Conservation (phyloP, 2,888 invertebrate species). For the Amblyjoppa fuscipennis region DNA sequence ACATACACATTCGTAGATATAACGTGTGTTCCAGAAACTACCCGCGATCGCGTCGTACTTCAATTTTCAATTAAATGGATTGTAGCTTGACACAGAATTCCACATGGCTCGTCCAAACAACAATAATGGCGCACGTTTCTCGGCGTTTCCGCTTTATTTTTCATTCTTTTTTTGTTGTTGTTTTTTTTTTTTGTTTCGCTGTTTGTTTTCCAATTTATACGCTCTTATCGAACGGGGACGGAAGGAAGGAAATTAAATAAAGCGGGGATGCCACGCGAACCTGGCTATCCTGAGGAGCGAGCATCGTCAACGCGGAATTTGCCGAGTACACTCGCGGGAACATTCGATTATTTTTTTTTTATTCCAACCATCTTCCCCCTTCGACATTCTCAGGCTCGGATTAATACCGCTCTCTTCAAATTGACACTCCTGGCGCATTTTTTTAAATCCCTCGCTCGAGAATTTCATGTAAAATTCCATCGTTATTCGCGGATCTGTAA, state of each 20-base stretch:
- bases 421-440: conserved; percentile 11
- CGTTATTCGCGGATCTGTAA: conserved; percentile 5
- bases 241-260: conserved; percentile 45
- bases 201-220: not conserved
- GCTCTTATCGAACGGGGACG: conserved; percentile 18
- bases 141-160: not conserved
- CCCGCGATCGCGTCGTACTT: conserved; percentile 9
- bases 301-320: conserved; percentile 25
- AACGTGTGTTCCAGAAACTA: conserved; percentile 30
- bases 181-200: not conserved
- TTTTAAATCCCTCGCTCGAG: not conserved
- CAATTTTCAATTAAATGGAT: conserved; percentile 51
- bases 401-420: conserved; percentile 36
- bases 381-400: not conserved
- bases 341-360: conserved; percentile 33
- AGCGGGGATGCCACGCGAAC: conserved; percentile 21
- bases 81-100: conserved; percentile 38
- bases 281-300: conserved; percentile 7
- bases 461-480: not conserved
- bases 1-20: conserved; percentile 1
- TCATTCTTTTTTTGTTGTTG: not conserved
- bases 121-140: conserved; percentile 40
- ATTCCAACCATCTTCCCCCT: not conserved
- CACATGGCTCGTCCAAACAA: conserved; percentile 23
- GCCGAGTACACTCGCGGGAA: conserved; percentile 25